These are phyloP conservation scores for Zaprionus vittiger DNA, from an alignment of 1,140 invertebrate species.

Conservation along the genomic window DNA sequence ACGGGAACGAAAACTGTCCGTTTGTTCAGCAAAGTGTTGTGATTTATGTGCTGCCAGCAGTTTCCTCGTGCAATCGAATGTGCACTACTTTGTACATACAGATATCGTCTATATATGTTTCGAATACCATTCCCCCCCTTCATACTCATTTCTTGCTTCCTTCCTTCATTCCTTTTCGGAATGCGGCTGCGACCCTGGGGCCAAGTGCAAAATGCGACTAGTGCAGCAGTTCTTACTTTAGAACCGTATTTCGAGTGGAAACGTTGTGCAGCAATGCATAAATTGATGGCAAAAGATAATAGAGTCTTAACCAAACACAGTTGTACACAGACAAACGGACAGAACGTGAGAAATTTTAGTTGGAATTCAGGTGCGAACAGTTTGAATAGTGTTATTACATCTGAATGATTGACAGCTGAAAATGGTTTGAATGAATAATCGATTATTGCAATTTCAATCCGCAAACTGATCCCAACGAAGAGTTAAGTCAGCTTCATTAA, in stretches of 20 bases:
- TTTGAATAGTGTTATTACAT: neutral
- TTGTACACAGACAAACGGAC: slow-evolving; percentile 1
- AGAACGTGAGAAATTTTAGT: slow-evolving; percentile 1
- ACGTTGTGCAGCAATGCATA: slow-evolving; percentile 36
- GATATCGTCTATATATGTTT: neutral
- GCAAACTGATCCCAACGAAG: too few relatives aligned
- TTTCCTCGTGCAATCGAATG: slow-evolving; percentile 38
- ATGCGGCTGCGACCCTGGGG: slow-evolving; percentile 39
- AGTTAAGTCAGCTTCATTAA: too few relatives aligned
- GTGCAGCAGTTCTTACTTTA: slow-evolving; percentile 40
- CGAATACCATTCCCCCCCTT: neutral
- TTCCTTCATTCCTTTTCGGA: neutral
- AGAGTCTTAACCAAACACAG: slow-evolving; percentile 16
- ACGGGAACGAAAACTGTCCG: slow-evolving; percentile 35
- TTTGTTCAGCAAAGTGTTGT: slow-evolving; percentile 62
- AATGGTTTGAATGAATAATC: neutral
- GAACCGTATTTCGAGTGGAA: slow-evolving; percentile 28
- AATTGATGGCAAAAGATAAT: slow-evolving; percentile 31
- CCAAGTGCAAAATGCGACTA: slow-evolving; percentile 43
- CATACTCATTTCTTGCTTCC: neutral
- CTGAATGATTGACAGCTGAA: neutral
- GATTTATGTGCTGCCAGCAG: slow-evolving; percentile 57
- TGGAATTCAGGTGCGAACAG: slow-evolving; percentile 1
- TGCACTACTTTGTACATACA: slow-evolving; percentile 18
- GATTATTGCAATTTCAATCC: neutral